Conservation (phyloP, 2,797 vertebrate species). For the Thunnus albacares region DNA sequence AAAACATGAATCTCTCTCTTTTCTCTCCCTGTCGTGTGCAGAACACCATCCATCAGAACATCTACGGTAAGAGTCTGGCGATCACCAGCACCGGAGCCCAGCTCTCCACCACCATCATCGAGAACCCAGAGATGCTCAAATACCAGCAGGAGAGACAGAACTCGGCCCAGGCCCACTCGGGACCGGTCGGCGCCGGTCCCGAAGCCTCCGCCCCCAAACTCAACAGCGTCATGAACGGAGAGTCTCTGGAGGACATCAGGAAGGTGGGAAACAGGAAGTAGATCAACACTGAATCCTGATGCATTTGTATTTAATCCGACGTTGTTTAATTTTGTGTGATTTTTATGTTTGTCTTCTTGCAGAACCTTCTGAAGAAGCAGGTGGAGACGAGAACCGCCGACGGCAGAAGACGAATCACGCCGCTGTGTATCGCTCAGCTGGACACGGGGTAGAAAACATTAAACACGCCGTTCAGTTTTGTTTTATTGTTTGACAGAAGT, state of each 20-base stretch:
- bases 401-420: constrained; percentile 95
- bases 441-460: constrained; percentile 91
- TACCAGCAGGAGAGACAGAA: constrained; percentile 92
- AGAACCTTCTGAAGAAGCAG: constrained; percentile 99
- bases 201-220: constrained; percentile 89
- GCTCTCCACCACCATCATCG: constrained; percentile 96
- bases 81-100: constrained; percentile 94
- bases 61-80: constrained; percentile 97
- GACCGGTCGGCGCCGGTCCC: constrained; percentile 54
- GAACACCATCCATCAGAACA: constrained; percentile 98
- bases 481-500: too few species aligned
- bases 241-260: constrained; percentile 97
- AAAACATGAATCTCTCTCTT: not conserved
- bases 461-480: not conserved
- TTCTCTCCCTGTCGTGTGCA: constrained; percentile 59
- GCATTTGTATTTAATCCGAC: too few species aligned
- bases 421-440: constrained; percentile 97
- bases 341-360: constrained; percentile 9
- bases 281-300: too few species aligned
- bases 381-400: constrained; percentile 97
- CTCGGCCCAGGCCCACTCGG: constrained; percentile 81
- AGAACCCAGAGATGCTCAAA: constrained; percentile 99
- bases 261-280: constrained; percentile 85
- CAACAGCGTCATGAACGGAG: constrained; percentile 95
- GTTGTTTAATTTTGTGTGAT: too few species aligned